These are phyloP conservation scores for Mixornis gularis DNA, from an alignment of 2,113 vertebrate genomes.

Conservation along the genomic window DNA sequence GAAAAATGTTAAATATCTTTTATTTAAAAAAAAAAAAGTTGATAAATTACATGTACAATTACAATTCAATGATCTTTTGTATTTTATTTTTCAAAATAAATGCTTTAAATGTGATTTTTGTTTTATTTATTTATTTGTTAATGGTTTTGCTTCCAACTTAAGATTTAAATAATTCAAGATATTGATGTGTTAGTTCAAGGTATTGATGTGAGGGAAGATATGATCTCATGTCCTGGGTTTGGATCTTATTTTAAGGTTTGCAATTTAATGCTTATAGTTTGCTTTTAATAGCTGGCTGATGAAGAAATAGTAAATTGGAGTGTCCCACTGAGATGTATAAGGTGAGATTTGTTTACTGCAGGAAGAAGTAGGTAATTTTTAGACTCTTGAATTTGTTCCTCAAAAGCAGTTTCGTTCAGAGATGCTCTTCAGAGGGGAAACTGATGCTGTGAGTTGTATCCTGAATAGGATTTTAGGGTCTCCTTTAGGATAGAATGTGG, in stretches of 20 bases:
- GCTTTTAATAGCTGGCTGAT: neutral
- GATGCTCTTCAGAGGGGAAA: neutral
- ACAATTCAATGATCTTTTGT: slow-evolving; percentile 77
- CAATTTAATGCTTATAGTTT: neutral
- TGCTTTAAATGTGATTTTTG: slow-evolving; percentile 72
- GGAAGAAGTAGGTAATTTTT: neutral
- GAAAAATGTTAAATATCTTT: slow-evolving; percentile 62
- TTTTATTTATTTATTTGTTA: neutral
- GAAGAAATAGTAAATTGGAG: neutral
- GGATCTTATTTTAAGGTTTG: neutral
- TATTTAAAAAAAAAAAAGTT: slow-evolving; percentile 72
- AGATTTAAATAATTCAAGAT: neutral
- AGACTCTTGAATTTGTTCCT: neutral
- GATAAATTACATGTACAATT: slow-evolving; percentile 70
- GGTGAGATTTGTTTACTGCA: neutral
- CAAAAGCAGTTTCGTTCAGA: neutral
- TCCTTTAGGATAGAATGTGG: accelerated
- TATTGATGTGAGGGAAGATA: neutral
- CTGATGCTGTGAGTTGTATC: neutral
- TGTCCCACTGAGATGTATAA: neutral
- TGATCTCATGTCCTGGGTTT: neutral
- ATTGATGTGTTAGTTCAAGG: neutral
- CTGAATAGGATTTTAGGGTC: too few species aligned
- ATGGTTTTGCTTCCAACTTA: neutral
- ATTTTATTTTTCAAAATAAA: slow-evolving; percentile 88